These are phyloP conservation scores for Formicarius rufipectus DNA, from an alignment of 2,113 vertebrate genomes.

Conservation along the genomic window DNA sequence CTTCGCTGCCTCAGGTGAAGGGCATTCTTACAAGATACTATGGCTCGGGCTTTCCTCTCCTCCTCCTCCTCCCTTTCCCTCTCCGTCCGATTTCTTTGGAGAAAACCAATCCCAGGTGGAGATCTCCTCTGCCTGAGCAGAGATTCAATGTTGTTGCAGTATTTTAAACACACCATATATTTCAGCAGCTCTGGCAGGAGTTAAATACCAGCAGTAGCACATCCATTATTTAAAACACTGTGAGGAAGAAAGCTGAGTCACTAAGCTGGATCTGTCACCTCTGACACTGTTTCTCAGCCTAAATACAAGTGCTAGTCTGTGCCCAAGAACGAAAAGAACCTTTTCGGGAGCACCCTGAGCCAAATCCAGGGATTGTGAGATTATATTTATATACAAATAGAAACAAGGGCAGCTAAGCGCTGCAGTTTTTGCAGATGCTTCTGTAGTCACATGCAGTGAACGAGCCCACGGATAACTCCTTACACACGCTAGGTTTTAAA, in stretches of 20 bases:
- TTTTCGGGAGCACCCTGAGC: background rate
- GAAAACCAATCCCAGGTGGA: background rate
- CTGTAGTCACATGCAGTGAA: background rate
- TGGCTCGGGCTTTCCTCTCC: background rate
- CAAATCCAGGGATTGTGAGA: background rate
- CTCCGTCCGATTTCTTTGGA: background rate
- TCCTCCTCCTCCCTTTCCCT: background rate
- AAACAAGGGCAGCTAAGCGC: background rate
- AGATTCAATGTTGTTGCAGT: background rate
- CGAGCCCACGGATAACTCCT: fast-evolving
- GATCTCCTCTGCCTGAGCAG: background rate
- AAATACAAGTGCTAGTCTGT: background rate
- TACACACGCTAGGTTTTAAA: background rate
- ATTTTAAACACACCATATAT: background rate
- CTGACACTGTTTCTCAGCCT: background rate
- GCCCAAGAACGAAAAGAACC: background rate
- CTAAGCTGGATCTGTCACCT: background rate
- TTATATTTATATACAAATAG: background rate
- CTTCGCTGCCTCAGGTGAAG: background rate
- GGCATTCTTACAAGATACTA: background rate
- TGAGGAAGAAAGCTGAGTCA: slow-evolving; percentile 31
- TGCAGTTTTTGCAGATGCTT: background rate
- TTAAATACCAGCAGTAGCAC: background rate
- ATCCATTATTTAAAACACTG: background rate
- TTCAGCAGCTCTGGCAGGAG: slow-evolving; percentile 15